phyloP scores from a whole-genome alignment of 2,888 invertebrate genomes.

The Argyresthia goedartella region DNA sequence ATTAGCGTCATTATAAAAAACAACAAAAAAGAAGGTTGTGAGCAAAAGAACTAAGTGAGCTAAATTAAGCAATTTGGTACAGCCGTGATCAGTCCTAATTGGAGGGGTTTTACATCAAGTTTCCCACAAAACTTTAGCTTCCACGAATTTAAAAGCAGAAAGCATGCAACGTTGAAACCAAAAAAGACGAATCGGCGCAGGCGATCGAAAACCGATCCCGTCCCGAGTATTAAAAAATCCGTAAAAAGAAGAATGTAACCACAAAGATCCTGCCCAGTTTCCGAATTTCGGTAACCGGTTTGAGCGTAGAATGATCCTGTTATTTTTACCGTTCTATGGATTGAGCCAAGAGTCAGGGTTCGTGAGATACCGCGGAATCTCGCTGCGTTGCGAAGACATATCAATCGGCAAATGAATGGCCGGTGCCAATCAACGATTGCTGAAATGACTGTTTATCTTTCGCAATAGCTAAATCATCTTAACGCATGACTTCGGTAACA shows the following conservation, averaged over 20 bases:
- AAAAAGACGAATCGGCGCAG: neutral
- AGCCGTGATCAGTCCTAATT: no score
- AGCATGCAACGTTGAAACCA: no score
- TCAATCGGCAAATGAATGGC: slow-evolving; percentile 18
- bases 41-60: neutral
- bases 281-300: slow-evolving; percentile 47
- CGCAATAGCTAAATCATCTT: neutral
- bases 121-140: neutral
- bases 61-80: neutral
- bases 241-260: slow-evolving; percentile 13
- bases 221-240: neutral
- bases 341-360: slow-evolving; percentile 24
- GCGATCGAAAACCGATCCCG: neutral
- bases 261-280: slow-evolving; percentile 25
- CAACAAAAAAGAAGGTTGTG: no score
- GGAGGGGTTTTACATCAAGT: neutral
- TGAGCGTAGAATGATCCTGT: slow-evolving; percentile 38
- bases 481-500: neutral
- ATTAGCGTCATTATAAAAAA: no score
- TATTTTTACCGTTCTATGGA: slow-evolving; percentile 52
- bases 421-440: slow-evolving; percentile 2
- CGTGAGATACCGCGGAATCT: slow-evolving; percentile 18
- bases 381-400: slow-evolving; percentile 14
- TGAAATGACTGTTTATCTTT: neutral
- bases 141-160: neutral